Base-by-base conservation (phyloP, 2,113 vertebrate species). In the Misgurnus anguillicaudatus region DNA sequence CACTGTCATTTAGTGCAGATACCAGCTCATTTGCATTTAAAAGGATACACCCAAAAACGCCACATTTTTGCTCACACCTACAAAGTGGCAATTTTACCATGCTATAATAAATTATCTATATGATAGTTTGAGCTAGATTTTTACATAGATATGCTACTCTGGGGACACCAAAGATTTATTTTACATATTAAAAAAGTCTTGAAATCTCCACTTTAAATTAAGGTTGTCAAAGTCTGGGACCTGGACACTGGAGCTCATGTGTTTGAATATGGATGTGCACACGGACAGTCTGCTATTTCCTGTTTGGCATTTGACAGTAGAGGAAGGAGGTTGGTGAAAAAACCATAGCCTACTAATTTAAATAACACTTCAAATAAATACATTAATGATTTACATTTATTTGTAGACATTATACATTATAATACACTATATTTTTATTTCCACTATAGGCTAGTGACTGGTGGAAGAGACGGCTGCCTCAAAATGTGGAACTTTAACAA, bases 191-290 rank as follows among this genome's bases (percentile, higher is more conserved):
- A 31, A 31, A 2, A 31, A 31, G 24, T 31, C 24, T 31, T 31
- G 24, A 31, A 31, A 31, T 31, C 2, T 31, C 24, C 24, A 1
- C 24, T 31, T 53, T 58, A 41, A 6, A 81, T 86, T 61, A 75
- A 95, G 91, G 82, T 90, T 10, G 85, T 93, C 17, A 93, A 93
- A 91, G 86, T 92, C 6, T 94, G 91, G 91, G 89, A 93, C 81
- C 90, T 94, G 82, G 91, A 93, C 84, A 94, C 82, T 7, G 92
- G 91, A 48, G 88, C 78, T 61, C 85, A 89, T 58, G 17, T 92
- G 10, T 93, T 91, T 89, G 93, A 94, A 84, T 94, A 93, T 82
- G 89, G 74, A n/a, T 86, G 74, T 11, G 85, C 87, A 53, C 89
- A 85, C 0, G 82, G 86, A 70, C 77, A 80, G n/a, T 83, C 88